phyloP scores from a whole-genome alignment of 2,113 vertebrate genomes.

The Mola mola region DNA sequence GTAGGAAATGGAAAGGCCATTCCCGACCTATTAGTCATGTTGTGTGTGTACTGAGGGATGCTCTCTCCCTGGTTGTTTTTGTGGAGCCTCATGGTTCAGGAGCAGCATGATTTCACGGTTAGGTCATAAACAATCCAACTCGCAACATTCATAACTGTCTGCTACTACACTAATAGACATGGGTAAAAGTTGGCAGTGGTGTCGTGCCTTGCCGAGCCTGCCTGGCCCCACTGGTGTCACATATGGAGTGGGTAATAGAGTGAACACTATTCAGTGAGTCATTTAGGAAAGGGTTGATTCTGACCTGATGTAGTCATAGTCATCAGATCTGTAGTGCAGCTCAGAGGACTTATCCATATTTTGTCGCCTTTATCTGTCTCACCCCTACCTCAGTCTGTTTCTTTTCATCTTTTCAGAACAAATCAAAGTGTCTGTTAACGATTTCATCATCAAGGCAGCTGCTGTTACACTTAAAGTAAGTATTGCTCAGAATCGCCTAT shows the following conservation, averaged over 20 bases:
- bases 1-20: constrained; percentile 54
- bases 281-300: constrained; percentile 2
- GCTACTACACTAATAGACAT: constrained; percentile 54
- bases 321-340: neutral
- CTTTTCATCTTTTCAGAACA: constrained; percentile 83
- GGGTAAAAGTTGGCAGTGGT: constrained; percentile 38
- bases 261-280: neutral
- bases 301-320: constrained; percentile 1
- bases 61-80: constrained; percentile 60
- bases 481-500: constrained; percentile 21
- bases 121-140: constrained; percentile 72
- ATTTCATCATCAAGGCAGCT: constrained; percentile 96
- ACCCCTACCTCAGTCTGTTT: neutral
- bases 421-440: constrained; percentile 96
- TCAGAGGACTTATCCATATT: neutral
- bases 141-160: constrained; percentile 69
- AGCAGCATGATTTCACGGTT: constrained; percentile 73
- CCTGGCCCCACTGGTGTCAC: constrained; percentile 11
- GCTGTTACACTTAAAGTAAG: constrained; percentile 95
- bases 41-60: constrained; percentile 56
- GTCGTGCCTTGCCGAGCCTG: constrained; percentile 23
- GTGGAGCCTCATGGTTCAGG: constrained; percentile 67
- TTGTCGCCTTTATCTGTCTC: neutral
- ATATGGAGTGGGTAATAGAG: neutral
- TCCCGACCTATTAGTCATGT: constrained; percentile 64